Conservation (phyloP, 2,113 vertebrate species). For the Rallus limicola region DNA sequence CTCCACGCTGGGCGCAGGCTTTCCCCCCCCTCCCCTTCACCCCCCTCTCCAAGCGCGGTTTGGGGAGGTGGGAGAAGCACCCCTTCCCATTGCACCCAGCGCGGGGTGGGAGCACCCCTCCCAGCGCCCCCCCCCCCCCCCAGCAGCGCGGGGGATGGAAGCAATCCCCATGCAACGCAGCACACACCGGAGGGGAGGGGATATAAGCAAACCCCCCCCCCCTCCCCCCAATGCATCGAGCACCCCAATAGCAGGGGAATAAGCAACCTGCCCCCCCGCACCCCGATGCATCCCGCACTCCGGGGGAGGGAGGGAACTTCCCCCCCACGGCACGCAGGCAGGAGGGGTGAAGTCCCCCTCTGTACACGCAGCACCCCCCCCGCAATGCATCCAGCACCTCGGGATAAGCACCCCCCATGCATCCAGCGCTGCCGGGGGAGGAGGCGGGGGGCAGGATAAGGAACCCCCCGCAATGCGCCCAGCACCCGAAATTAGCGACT, state of each 20-base stretch:
- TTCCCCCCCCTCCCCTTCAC: background rate
- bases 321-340: background rate
- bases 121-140: background rate
- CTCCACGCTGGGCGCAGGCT: background rate
- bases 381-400: background rate
- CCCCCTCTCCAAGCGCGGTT: background rate
- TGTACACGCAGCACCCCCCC: background rate
- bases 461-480: background rate
- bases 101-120: background rate
- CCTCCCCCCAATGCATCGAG: background rate
- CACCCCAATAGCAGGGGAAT: background rate
- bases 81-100: background rate
- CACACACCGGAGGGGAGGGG: background rate
- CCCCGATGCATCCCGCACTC: background rate
- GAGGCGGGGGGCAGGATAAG: too few species aligned
- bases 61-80: background rate
- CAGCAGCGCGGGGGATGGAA: background rate
- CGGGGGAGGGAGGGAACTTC: background rate
- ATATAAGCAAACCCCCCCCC: background rate
- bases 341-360: background rate
- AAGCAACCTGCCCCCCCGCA: background rate
- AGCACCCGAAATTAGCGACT: background rate
- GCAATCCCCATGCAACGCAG: background rate
- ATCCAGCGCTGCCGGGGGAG: background rate
- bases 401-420: too few species aligned